A percentile compares a stretch with the other conserved stretches of the same genome.
Conservation (phyloP, 2,113 vertebrate genomes). For the Miniopterus natalensis region DNA sequence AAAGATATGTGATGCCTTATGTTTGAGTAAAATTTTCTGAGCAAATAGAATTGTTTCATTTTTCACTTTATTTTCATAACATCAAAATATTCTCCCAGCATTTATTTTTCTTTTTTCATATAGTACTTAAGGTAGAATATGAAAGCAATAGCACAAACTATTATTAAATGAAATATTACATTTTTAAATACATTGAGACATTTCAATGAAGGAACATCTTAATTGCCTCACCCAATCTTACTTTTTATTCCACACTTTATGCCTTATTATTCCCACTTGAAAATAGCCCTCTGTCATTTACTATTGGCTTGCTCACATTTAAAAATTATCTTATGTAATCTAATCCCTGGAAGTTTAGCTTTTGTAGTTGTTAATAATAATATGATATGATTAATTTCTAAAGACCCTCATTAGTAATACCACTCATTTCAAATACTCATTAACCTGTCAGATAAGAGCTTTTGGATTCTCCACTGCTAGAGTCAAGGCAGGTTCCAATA, state of each 20-base stretch:
- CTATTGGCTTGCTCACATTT: conserved; percentile 68
- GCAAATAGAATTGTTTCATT: background rate
- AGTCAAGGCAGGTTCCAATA: conserved; percentile 79
- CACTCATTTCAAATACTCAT: conserved; percentile 79
- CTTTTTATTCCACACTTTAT: conserved; percentile 59
- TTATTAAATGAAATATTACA: background rate
- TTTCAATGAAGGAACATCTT: conserved; percentile 57
- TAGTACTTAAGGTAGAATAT: background rate
- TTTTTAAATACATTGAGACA: background rate
- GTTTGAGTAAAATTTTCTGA: background rate
- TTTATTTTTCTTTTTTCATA: conserved; percentile 10
- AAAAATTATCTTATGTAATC: conserved; percentile 69
- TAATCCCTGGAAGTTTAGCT: conserved; percentile 78
- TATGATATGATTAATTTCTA: conserved; percentile 81
- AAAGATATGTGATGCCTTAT: background rate
- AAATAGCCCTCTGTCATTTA: conserved; percentile 73
- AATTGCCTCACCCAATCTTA: conserved; percentile 53
- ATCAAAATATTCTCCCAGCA: background rate
- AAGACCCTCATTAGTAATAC: conserved; percentile 79
- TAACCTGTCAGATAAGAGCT: conserved; percentile 79
- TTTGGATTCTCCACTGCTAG: conserved; percentile 73
- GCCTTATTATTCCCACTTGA: conserved; percentile 64
- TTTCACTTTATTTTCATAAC: background rate
- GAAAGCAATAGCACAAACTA: background rate
- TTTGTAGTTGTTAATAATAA: conserved; percentile 80